Evolutionary conservation across 2,113 vertebrate species (phyloP), one percentile per base, ranked within the genome.

Genomic region (Poicephalus meyeri): DNA sequence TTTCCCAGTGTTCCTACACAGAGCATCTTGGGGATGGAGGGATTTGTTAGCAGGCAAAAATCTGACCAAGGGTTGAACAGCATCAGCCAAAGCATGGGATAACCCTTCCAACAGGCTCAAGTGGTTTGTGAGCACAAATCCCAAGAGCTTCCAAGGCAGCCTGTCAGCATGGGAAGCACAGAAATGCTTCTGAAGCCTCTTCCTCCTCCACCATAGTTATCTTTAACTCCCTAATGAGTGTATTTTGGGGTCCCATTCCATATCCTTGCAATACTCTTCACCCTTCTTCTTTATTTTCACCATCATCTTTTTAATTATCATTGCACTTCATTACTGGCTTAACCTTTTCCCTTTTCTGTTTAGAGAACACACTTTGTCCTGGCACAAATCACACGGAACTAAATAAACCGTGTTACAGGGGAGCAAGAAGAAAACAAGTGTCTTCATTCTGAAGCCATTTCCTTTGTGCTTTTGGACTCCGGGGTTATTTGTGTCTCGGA

Each of bases 371-470:
- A 47, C 70, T 94, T 92, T 80, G 83, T 76, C 74, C 93, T 79
- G 86, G 79, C 90, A 92, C 88, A 95, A 92, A 93, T 81, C 90
- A 76, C 77, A 65, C 35, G 83, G 58, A 96, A 81, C 91, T 92
- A 92, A 95, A 92, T 79, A 94, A 95, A 93, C 56, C 46, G 16
- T 10, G 56, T 64, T 90, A 70, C 49, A 63, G 37, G 74, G 52
- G 84, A 91, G 70, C 83, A 93, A 93, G 90, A 80, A 93, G 89
- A 89, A 93, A 95, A 80, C 39, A 91, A 92, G 93, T 53, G 82
- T 71, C 80, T 95, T 95, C 80, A 90, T 89, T 69, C 94, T 63
- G 47, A 80, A 96, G 72, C 82, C 53, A 86, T 96, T 93, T 96
- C 83, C 92, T 93, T 69, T 63, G 77, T 81, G 93, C 66, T 88